These are phyloP conservation scores for Hippocampus comes DNA, from an alignment of 2,113 vertebrate genomes.

Conservation along the genomic window DNA sequence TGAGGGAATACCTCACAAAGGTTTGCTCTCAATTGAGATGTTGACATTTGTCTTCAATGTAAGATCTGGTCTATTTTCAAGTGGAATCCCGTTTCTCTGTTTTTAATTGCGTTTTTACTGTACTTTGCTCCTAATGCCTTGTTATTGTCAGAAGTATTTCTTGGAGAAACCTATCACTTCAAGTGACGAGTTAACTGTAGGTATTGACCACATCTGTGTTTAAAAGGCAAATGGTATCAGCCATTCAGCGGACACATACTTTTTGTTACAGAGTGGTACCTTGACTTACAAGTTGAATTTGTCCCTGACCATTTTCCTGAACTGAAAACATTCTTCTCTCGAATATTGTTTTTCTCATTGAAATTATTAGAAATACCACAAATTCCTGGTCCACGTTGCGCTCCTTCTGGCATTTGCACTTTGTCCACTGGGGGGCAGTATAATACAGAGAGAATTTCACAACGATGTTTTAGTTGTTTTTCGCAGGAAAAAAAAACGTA, in stretches of 20 bases:
- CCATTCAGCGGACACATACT: neutral
- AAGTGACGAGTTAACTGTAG: conserved; percentile 8
- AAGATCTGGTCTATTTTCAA: neutral
- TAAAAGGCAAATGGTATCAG: neutral
- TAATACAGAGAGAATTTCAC: neutral
- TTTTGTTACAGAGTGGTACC: neutral
- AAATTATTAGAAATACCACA: too few species aligned
- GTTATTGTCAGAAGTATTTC: conserved; percentile 14
- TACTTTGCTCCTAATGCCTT: neutral
- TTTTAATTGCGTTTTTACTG: neutral
- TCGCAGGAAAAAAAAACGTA: too few species aligned
- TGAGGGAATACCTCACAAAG: conserved; percentile 87
- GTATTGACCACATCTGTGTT: neutral
- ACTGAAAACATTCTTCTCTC: neutral
- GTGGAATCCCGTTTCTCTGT: neutral
- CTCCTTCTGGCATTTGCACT: neutral
- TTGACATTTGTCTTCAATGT: neutral
- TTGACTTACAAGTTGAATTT: neutral
- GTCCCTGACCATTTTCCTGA: neutral
- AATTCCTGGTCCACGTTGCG: neutral
- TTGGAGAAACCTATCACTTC: conserved; percentile 9
- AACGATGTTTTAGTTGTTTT: neutral
- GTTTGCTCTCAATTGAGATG: conserved; percentile 58
- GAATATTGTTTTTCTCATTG: too few species aligned
- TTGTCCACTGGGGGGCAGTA: neutral